Evolutionary conservation across 1,140 invertebrate genomes (phyloP), one percentile per base, ranked within the genome.

Genomic region (Stegodyphus mimosarum): DNA sequence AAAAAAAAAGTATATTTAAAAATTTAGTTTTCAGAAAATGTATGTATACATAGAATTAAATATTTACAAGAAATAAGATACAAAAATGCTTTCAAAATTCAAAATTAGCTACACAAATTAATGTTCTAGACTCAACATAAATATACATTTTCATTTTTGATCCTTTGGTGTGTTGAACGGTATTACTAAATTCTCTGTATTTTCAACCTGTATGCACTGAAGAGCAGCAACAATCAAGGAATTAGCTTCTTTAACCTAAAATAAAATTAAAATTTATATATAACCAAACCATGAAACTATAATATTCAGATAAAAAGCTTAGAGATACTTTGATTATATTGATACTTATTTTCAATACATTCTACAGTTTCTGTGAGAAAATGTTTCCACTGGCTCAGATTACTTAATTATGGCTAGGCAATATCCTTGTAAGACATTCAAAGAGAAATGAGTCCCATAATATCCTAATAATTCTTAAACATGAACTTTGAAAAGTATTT

Each of bases 121-220:
- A 6, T 67, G n/a, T 2, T 60, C 66, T 9, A 9, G 17, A 9
- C 17, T 69, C 6, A 69, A 18, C 33, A 69, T 15, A 69, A 18
- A 18, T 18, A 9, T 69, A 9, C 11, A 15, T 18, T 52, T 50
- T 70, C 53, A 66, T 18, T 60, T 13, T 17, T 69, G 75, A 10
- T 75, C 52, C 60, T 83, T 75, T 9, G 81, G 64, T 13, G 6
- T 13, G 60, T 83, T 75, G 15, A 83, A 83, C 50, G 81, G 81
- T 52, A 83, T 83, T 7, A 83, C 81, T 33, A 83, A 51, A 60
- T 70, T 83, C 71, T 83, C 81, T 67, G 71, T 49, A 60, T 83
- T 83, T 17, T 64, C 60, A 9, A 83, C 64, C 11, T 75, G 71
- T 55, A 83, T 75, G 18, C 18, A 49, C 55, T 83, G 71, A 1